Percentiles rank a stretch among this genome's conserved stretches.
Conservation (phyloP, 2,888 invertebrate species). For the Prenolepis imparis region DNA sequence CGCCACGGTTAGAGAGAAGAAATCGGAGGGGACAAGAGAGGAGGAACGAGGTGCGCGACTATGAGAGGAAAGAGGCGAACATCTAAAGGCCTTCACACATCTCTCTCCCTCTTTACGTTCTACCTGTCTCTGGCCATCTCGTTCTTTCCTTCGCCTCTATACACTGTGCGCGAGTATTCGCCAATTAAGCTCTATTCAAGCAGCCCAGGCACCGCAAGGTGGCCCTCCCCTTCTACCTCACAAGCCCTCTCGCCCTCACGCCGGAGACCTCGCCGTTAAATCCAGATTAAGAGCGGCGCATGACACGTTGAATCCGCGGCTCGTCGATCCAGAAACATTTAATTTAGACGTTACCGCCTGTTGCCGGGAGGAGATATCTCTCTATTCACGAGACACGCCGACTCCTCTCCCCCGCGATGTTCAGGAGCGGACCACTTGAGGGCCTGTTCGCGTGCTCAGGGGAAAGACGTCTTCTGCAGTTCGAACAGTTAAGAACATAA, state of each 20-base stretch:
- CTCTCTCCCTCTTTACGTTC: slow-evolving; percentile 21
- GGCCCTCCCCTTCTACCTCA: slow-evolving; percentile 40
- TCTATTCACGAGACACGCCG: slow-evolving; percentile 70
- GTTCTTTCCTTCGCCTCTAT: slow-evolving; percentile 60
- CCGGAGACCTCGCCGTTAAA: slow-evolving; percentile 78
- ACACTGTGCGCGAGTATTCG: slow-evolving; percentile 75
- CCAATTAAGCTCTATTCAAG: slow-evolving; percentile 81
- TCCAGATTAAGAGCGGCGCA: slow-evolving; percentile 81
- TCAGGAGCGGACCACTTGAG: slow-evolving; percentile 64
- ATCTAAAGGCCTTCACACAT: slow-evolving; percentile 66
- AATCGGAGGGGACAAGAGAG: slow-evolving; percentile 54
- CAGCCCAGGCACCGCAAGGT: slow-evolving; percentile 64
- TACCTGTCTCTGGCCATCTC: slow-evolving; percentile 13
- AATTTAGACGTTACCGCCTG: slow-evolving; percentile 82
- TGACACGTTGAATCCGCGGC: slow-evolving; percentile 79
- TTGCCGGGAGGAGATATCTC: slow-evolving; percentile 77
- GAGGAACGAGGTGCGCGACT: too few relatives aligned
- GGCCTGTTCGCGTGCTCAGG: slow-evolving; percentile 5
- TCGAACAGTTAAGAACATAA: not conserved
- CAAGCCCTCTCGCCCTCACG: slow-evolving; percentile 72
- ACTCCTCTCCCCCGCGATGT: slow-evolving; percentile 51
- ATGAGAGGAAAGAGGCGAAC: slow-evolving; percentile 58
- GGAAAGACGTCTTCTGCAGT: not conserved
- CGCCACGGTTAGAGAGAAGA: slow-evolving; percentile 36
- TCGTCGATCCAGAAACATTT: slow-evolving; percentile 83